phyloP scores from a whole-genome alignment of 1,140 invertebrate species.

The Colletes gigas region DNA sequence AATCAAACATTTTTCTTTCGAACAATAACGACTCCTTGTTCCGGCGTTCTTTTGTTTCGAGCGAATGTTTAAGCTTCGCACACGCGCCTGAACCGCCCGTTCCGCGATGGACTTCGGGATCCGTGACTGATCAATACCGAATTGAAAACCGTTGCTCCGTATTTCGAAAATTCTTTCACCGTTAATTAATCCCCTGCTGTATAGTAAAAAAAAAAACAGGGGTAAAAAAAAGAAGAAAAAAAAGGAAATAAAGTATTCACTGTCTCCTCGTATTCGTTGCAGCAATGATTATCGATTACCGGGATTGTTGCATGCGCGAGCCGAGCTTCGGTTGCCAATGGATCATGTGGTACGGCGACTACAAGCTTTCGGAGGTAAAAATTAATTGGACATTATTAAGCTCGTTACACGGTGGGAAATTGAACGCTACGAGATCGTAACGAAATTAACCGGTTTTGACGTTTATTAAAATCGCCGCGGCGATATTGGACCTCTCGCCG shows the following conservation, averaged over 20 bases:
- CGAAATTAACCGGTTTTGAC: not conserved
- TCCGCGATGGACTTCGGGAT: not conserved
- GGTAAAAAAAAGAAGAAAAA: not conserved
- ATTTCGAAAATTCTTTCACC: not conserved
- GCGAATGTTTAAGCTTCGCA: not conserved
- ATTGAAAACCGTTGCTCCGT: not conserved
- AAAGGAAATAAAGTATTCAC: not conserved
- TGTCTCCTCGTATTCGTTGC: conserved; percentile 28
- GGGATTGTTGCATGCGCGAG: conserved; percentile 72
- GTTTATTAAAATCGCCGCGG: not conserved
- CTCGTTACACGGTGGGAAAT: not conserved
- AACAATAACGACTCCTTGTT: not conserved
- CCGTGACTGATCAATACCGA: not conserved
- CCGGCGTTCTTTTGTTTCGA: not conserved
- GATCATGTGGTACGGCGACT: conserved; percentile 79
- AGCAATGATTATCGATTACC: conserved; percentile 77
- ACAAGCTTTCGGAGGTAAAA: conserved; percentile 71
- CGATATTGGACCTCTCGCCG: not conserved
- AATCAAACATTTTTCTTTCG: conserved; percentile 25
- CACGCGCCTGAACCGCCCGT: not conserved
- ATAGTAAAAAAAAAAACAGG: too few relatives aligned
- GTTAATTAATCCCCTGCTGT: not conserved
- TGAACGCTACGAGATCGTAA: not conserved
- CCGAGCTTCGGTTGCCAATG: conserved; percentile 76
- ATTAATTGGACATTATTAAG: not conserved